Evolutionary conservation across 1,140 invertebrate genomes (phyloP), one percentile per base, ranked within the genome.

Genomic region (Euwallacea similis): DNA sequence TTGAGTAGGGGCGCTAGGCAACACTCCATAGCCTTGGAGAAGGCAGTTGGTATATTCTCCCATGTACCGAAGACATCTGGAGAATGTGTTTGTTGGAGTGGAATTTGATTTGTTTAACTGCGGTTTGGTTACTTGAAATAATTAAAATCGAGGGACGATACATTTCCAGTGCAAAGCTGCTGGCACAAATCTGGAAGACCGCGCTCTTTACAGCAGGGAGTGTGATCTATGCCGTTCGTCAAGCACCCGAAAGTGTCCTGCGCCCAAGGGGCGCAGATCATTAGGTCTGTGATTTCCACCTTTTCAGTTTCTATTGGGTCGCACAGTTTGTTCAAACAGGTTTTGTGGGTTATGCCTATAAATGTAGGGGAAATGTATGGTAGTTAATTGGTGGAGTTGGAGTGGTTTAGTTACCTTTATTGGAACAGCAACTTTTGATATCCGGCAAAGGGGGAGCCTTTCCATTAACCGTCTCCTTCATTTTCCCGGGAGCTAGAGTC

Each of bases 221-320:
- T 90, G 81, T 94, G 92, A 82, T 94, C 92, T 69, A 90, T 86
- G 2, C 90, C 89, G 76, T 93, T 91, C 11, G 91, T 88, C 60
- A 94, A 82, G 78, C 93, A 94, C 3, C 87, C 87, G 77, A 94
- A 94, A 2, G 91, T 91, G 16, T 88, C 87, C 0, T 88, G 86
- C 1, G 91, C 90, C 90, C 91, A 93, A 0, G 92, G 91, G 0
- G 92, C 92, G 80, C 93, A 94, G 42, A 93, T 92, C 89, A 94
- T 93, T 74, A 93, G 83, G 80, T 94, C 92, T 69, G 85, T 86
- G 42, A 90, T 83, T 70, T 86, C 87, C 1, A 87, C 85, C 42
- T 84, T 81, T 60, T 86, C 85, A 2, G 87, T 83, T 67, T 71
- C 88, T 85, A 21, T 85, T 0, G 92, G 91, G 79, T 93, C 91